Base-by-base conservation (phyloP, 2,797 vertebrate genomes). In the Hemibagrus guttatus region DNA sequence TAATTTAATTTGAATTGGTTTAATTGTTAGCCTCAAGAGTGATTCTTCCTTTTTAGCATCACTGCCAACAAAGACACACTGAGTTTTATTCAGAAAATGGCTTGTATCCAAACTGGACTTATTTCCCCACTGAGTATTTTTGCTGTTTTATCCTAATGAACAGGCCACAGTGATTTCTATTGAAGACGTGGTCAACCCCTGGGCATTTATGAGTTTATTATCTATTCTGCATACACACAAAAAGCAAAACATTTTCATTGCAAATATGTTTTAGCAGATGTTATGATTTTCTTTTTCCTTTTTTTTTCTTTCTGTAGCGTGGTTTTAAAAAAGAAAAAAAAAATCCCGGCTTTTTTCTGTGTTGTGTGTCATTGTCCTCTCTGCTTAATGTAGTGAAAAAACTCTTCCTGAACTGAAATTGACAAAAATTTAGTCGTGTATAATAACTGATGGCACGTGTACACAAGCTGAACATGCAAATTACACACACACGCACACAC, bases 1-100 rank as follows among this genome's bases (percentile, higher is more conserved):
- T 79, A 79, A 79, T 79, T 58, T 23, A 39, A 79, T 79, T 79
- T 58, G 75, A 79, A 58, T 58, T 35, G 75, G 75, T 79, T 58
- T 79, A 79, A 79, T 79, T 58, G 54, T 79, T 79, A 58, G 52
- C 54, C 75, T 79, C 54, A 23, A 79, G 54, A 79, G 52, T 39
- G 28, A 79, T 58, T 58, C 75, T 21, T 79, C 54, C 23, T 79
- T 79, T 58, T 79, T 39, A 58, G 54, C 28, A 58, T 79, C 75
- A 23, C 54, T 58, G 75, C 75, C 75, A 79, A 79, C 49, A 56
- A 58, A 79, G 54, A 79, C 19, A 35, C 75, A 35, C 54, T 79
- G 58, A 23, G 75, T 35, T 39, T 35, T 58, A 23, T 35, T 58
- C 21, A 35, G 26, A 58, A 58, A 58, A 79, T 52, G 75, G 75